Percentiles rank a stretch among this genome's conserved stretches.
Conservation (phyloP, 37 sponge, comb jelly and placozoan species). For the Aplysina aerophoba region DNA sequence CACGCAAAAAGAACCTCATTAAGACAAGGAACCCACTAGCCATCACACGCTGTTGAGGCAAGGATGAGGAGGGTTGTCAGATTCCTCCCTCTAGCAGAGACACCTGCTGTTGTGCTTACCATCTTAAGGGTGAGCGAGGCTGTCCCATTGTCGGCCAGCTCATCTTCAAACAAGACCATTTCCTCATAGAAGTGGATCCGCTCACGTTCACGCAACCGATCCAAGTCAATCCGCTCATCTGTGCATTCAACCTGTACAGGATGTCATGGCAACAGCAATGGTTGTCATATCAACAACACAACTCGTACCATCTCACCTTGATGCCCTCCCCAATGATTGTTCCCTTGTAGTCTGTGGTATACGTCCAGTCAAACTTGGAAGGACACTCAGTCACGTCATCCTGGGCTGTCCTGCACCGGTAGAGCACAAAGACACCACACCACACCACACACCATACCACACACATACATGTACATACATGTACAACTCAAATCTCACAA, state of each 20-base stretch:
- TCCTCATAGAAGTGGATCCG: slow-evolving; percentile 85
- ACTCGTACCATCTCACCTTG: not conserved
- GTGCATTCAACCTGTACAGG: slow-evolving; percentile 57
- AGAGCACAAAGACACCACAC: no score
- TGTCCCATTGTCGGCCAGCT: slow-evolving; percentile 92
- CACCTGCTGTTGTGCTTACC: slow-evolving; percentile 35
- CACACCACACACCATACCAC: no score
- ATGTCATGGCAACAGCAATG: not conserved
- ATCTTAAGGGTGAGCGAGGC: slow-evolving; percentile 84
- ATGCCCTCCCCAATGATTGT: slow-evolving; percentile 22
- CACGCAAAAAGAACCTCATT: slow-evolving; percentile 84
- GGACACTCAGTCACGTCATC: not conserved
- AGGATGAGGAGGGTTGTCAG: no score
- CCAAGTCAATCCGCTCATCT: slow-evolving; percentile 76
- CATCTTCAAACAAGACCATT: slow-evolving; percentile 90
- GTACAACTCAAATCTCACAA: no score
- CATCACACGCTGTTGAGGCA: slow-evolving; percentile 77
- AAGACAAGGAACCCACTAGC: slow-evolving; percentile 87
- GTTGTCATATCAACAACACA: no score
- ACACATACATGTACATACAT: no score
- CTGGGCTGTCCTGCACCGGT: no score
- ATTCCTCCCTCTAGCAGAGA: no score
- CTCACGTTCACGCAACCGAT: slow-evolving; percentile 76
- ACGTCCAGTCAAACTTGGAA: slow-evolving; percentile 95
- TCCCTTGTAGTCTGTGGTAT: slow-evolving; percentile 83